These are phyloP conservation scores for Adelges cooleyi DNA, from an alignment of 1,140 invertebrate species.

Conservation along the genomic window DNA sequence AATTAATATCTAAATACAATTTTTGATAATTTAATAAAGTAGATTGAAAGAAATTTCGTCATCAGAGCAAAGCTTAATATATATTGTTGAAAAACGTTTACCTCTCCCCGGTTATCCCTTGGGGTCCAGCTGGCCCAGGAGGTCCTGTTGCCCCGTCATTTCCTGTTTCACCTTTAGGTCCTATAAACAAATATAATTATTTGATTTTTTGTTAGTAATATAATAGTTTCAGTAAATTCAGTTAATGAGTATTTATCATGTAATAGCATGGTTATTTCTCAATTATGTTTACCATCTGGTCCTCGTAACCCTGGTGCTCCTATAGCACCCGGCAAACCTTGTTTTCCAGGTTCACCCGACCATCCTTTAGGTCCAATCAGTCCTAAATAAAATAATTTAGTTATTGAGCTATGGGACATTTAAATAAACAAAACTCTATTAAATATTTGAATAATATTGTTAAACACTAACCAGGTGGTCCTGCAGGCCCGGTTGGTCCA, in stretches of 20 bases:
- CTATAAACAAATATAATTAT: not conserved
- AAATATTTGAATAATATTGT: too few species aligned
- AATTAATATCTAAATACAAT: too few species aligned
- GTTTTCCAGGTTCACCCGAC: constrained; percentile 54
- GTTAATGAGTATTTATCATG: too few species aligned
- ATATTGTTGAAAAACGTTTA: too few species aligned
- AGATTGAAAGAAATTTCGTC: too few species aligned
- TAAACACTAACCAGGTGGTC: constrained; percentile 55
- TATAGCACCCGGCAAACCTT: constrained; percentile 53
- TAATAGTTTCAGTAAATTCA: too few species aligned
- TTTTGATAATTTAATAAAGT: too few species aligned
- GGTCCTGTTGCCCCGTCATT: constrained; percentile 42
- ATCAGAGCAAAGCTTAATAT: too few species aligned
- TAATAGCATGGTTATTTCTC: too few species aligned
- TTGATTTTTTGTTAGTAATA: too few species aligned
- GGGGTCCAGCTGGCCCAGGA: constrained; percentile 46
- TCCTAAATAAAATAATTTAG: constrained; percentile 38
- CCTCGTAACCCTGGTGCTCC: constrained; percentile 60
- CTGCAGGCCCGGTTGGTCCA: constrained; percentile 50
- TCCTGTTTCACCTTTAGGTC: constrained; percentile 52
- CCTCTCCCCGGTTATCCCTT: constrained; percentile 42
- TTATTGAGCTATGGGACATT: too few species aligned
- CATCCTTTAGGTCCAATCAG: constrained; percentile 48
- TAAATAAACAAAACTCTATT: too few species aligned
- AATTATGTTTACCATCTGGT: constrained; percentile 46